Conservation (phyloP, 2,797 vertebrate genomes). For the Acestrorhynchus altus region DNA sequence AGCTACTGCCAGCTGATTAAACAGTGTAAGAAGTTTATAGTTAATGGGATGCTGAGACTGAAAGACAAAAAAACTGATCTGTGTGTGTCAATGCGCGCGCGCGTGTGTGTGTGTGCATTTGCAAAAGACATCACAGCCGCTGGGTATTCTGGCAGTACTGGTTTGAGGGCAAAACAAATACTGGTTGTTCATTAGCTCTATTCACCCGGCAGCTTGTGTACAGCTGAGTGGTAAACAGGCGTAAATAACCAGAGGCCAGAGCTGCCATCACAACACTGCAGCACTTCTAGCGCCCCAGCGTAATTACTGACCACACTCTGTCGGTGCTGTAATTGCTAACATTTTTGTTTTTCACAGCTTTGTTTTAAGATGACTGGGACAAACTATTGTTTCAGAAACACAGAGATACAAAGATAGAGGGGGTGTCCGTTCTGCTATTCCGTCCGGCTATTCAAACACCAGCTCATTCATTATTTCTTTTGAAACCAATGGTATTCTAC, state of each 20-base stretch:
- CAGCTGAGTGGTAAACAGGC: slow-evolving; percentile 25
- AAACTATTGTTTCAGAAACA: slow-evolving; percentile 9
- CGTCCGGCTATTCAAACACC: no score
- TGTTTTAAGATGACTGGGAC: slow-evolving; percentile 17
- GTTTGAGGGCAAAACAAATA: slow-evolving; percentile 37
- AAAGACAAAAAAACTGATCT: background rate
- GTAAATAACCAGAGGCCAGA: slow-evolving; percentile 34
- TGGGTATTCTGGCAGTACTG: slow-evolving; percentile 28
- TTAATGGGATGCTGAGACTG: background rate
- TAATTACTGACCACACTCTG: slow-evolving; percentile 40
- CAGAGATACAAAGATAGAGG: background rate
- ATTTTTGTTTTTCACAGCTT: background rate
- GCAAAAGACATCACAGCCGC: background rate
- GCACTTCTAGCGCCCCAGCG: slow-evolving; percentile 20
- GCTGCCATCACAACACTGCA: slow-evolving; percentile 24
- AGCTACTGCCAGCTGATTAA: slow-evolving; percentile 9
- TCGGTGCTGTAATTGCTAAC: slow-evolving; percentile 36
- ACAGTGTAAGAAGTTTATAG: background rate
- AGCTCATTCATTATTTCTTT: no score
- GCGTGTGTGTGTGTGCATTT: background rate
- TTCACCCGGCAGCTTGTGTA: background rate
- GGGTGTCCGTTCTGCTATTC: no score
- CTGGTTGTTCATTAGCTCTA: slow-evolving; percentile 37
- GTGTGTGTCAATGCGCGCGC: background rate
- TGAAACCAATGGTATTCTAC: no score